These are phyloP conservation scores for Drosophila murphyi DNA, from an alignment of 1,140 invertebrate genomes.

Conservation along the genomic window DNA sequence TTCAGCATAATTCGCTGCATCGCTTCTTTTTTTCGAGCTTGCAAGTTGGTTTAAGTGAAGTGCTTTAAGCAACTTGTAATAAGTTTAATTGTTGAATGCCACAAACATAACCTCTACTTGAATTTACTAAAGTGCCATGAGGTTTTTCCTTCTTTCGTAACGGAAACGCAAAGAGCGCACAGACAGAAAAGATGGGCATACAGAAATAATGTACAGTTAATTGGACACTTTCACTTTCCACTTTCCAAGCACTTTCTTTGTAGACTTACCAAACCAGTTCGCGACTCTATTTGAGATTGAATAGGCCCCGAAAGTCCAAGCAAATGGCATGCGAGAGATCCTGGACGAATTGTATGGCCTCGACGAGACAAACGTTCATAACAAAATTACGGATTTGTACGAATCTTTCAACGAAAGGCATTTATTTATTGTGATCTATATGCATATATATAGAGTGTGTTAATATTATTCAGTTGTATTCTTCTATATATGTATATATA, in stretches of 20 bases:
- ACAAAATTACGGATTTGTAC: constrained; percentile 76
- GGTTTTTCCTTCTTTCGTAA: constrained; percentile 22
- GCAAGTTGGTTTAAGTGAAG: too few species aligned
- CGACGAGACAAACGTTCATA: constrained; percentile 75
- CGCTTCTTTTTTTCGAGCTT: too few species aligned
- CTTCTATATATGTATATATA: constrained; percentile 28
- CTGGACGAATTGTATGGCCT: constrained; percentile 75
- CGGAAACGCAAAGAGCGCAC: constrained; percentile 23
- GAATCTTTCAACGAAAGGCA: constrained; percentile 76
- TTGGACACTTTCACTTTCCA: constrained; percentile 35
- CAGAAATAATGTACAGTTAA: constrained; percentile 25
- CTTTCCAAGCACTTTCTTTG: constrained; percentile 35
- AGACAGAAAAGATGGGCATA: constrained; percentile 21
- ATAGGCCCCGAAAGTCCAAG: constrained; percentile 65
- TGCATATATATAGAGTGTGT: constrained; percentile 31
- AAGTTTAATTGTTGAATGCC: too few species aligned
- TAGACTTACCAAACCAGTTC: constrained; percentile 53
- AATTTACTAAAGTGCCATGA: constrained; percentile 26
- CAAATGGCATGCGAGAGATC: constrained; percentile 72
- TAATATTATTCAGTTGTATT: constrained; percentile 2
- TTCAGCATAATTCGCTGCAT: background rate
- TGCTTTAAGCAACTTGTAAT: too few species aligned
- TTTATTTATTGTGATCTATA: constrained; percentile 62
- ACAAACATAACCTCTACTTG: constrained; percentile 36
- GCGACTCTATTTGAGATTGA: constrained; percentile 59